Base-by-base conservation (phyloP, 1,140 invertebrate species). In the Caenorhabditis remanei region DNA sequence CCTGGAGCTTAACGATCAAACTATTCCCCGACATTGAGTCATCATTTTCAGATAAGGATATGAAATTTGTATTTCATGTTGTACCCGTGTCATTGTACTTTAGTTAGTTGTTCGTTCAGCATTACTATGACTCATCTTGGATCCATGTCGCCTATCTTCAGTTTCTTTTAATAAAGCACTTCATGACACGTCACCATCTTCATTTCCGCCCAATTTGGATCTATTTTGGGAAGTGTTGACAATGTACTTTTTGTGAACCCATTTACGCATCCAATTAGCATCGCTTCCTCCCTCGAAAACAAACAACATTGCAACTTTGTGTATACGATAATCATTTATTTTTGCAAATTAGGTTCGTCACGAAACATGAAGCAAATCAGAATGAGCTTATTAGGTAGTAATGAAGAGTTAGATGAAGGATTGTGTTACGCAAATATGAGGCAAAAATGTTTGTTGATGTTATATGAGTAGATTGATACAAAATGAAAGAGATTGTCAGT, bases 271-370 rank as follows among this genome's bases (percentile, higher is more conserved):
- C 21, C 13, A 32, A 63, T 63, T 63, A 21, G 61, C 61, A 63
- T 11, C 61, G 19, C 61, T 63, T 63, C 61, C 61, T 58, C 61
- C 61, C 61, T 63, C 61, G 32, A 63, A 24, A 32, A 21, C 5
- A 63, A 32, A 63, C 61, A 11, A 24, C 21, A 13, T 9, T 63
- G 61, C 61, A 32, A 43, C 19, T 32, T 43, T 8, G 32, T 71
- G 65, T 71, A 19, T 71, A 71, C 24, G 19, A 43, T 63, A 71
- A 71, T 71, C 46, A 41, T 71, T 71, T 71, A 71, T 71, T 71
- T 71, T 71, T 46, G 41, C 14, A 71, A 71, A 71, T 71, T 71
- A 71, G 65, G 65, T 71, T 71, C 65, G 65, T 71, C 65, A 71
- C 11, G 41, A 71, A 71, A 71, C 65, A 63, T 63, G 19, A 63